Evolutionary conservation across 2,888 invertebrate species (phyloP).

Genomic region (Tholera decimalis): DNA sequence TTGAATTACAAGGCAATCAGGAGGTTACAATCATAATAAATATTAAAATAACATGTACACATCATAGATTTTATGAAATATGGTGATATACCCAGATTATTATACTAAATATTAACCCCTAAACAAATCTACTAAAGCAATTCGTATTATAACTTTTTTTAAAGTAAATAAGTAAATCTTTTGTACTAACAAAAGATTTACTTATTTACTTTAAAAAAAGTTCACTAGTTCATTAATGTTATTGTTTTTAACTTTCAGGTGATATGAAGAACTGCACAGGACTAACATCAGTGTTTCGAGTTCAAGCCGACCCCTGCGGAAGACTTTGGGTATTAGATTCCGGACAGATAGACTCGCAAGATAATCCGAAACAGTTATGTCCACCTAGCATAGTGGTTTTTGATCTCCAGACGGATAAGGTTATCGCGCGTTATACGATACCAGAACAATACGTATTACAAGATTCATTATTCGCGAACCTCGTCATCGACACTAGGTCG

Average conservation of each 20-base stretch:
- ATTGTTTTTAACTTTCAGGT: constrained; percentile 52
- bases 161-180: too few species aligned
- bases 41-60: too few species aligned
- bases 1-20: too few species aligned
- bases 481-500: constrained; percentile 92
- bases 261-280: constrained; percentile 91
- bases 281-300: constrained; percentile 95
- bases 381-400: constrained; percentile 94
- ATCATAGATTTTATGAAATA: too few species aligned
- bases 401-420: constrained; percentile 92
- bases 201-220: too few species aligned
- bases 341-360: constrained; percentile 93
- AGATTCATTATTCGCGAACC: constrained; percentile 93
- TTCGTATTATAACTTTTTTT: too few species aligned
- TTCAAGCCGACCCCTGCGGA: constrained; percentile 94
- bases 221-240: too few species aligned
- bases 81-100: too few species aligned
- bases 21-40: too few species aligned
- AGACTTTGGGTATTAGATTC: constrained; percentile 96
- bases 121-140: too few species aligned
- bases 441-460: constrained; percentile 93
- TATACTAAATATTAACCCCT: too few species aligned
- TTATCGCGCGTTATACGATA: constrained; percentile 92
- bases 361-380: constrained; percentile 93
- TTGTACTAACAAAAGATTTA: too few species aligned